Base-by-base conservation (phyloP, 2,113 vertebrate genomes). In the Procapra przewalskii region DNA sequence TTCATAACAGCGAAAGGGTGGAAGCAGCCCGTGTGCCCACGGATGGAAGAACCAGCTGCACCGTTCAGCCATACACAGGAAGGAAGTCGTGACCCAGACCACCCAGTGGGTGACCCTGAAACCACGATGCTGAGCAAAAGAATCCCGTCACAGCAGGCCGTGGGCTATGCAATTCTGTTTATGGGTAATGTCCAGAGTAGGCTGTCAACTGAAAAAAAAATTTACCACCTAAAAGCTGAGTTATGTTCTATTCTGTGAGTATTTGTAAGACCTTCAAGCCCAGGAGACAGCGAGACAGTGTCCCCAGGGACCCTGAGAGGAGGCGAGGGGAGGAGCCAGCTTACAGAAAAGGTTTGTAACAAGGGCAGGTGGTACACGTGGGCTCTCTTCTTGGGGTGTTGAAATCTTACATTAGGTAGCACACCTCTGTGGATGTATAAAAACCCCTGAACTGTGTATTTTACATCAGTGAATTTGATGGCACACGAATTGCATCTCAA, bases 121-220 rank as follows among this genome's bases (percentile, higher is more conserved):
- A 45, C 62, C 43, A 0, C 2, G 29, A 7, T 33, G 64, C 36
- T n/a, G 36, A 23, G 31, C 40, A 21, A 71, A 85, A 36, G 84
- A 55, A 10, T 11, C 31, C 16, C 6, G 6, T 6, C 17, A 1
- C 31, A 16, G 60, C 3, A 79, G 36, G 36, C 40, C 48, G 10
- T 1, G 3, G 52, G 62, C 3, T 10, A 1, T 0, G 6, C 1
- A 27, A 3, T 60, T 86, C n/a, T 29, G 14, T 19, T 17, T 19
- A 10, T 43, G 55, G 3, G 15, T 11, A 1, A 17, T 2, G 15
- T 85, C 83, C 25, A 31, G 15, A 40, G 12, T 16, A 31, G 83
- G 25, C 54, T 29, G 25, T 40, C 23, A 25, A 40, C 43, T 15
- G 11, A 40, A 17, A 50, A 19, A 59, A 40, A 29, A 11, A 75